phyloP scores from a whole-genome alignment of 1,140 invertebrate species.

The Bombus confusus region DNA sequence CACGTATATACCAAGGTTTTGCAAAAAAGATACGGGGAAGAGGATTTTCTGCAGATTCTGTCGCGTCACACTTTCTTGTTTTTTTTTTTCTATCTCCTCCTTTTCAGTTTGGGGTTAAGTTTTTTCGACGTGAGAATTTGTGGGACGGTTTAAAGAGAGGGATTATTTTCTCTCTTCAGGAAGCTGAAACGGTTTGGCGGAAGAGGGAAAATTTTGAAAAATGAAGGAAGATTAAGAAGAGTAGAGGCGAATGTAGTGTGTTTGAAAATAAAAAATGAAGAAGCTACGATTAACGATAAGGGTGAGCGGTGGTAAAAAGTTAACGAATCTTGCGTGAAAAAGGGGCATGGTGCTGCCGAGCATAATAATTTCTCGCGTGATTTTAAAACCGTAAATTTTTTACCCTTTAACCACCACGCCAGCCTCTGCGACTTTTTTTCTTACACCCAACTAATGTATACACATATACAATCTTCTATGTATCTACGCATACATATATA shows the following conservation, averaged over 20 bases:
- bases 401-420: constrained; percentile 73
- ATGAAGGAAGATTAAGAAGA: background rate
- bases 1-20: constrained; percentile 55
- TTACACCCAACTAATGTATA: no score
- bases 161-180: background rate
- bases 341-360: constrained; percentile 38
- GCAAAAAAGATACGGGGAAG: background rate
- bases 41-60: background rate
- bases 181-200: background rate
- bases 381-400: constrained; percentile 83
- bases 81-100: background rate
- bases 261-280: background rate
- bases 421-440: constrained; percentile 35
- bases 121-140: background rate
- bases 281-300: constrained; percentile 42
- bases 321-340: constrained; percentile 46
- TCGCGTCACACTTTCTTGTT: background rate
- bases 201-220: constrained; percentile 10
- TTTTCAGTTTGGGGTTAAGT: background rate
- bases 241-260: background rate
- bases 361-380: constrained; percentile 82
- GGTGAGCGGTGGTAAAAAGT: constrained; percentile 48
- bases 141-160: background rate
- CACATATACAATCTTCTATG: no score
- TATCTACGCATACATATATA: background rate